These are phyloP conservation scores for Aspidiotus rigidus DNA, from an alignment of 2,888 invertebrate genomes.

Conservation along the genomic window DNA sequence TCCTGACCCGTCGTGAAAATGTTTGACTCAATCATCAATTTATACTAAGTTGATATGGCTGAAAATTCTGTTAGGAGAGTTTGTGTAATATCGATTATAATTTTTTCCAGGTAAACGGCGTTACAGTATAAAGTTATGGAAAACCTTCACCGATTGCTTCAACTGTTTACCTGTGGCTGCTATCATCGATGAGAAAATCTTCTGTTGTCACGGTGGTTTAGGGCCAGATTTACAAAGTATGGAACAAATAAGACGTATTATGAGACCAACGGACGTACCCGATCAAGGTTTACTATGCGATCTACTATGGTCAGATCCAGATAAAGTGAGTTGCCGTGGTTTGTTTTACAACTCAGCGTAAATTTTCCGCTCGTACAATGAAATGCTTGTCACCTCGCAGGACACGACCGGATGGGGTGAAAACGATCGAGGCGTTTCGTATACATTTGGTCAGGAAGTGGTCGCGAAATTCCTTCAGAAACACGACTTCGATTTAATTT, in stretches of 20 bases:
- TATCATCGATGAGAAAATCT: conserved; percentile 78
- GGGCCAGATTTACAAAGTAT: conserved; percentile 89
- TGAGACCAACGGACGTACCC: conserved; percentile 97
- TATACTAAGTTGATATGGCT: no score
- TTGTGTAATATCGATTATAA: no score
- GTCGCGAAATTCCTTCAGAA: conserved; percentile 98
- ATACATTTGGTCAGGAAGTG: conserved; percentile 98
- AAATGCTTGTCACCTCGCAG: conserved; percentile 36
- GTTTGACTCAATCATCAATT: no score
- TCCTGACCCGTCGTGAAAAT: no score
- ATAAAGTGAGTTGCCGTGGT: conserved; percentile 52
- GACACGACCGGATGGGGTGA: conserved; percentile 99
- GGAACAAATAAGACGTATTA: conserved; percentile 97
- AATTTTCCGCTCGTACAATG: background rate
- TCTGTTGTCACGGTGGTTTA: conserved; percentile 70
- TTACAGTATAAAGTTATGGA: conserved; percentile 99
- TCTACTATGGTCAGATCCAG: conserved; percentile 94
- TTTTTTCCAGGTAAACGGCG: conserved; percentile 57
- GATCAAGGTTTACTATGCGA: conserved; percentile 95
- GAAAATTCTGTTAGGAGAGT: no score
- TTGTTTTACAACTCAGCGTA: background rate
- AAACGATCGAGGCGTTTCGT: conserved; percentile 98
- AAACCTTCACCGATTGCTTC: conserved; percentile 99
- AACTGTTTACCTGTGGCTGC: conserved; percentile 98
- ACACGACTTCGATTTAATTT: conserved; percentile 99